These are phyloP conservation scores for Eilema depressum DNA, from an alignment of 2,888 invertebrate genomes.

Conservation along the genomic window DNA sequence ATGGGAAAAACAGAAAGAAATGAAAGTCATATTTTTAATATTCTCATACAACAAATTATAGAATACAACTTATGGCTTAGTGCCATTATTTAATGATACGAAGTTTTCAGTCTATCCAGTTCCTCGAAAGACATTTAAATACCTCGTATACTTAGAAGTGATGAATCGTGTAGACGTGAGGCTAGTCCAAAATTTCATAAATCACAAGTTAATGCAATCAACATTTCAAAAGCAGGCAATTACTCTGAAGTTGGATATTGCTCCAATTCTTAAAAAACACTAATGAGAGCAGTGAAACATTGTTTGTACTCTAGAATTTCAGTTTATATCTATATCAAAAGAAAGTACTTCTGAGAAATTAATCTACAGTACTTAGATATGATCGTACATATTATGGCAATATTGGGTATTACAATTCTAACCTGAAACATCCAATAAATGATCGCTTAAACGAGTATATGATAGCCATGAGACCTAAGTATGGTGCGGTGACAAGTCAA, in stretches of 20 bases:
- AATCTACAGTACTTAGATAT: conserved; percentile 8
- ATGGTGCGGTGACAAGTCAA: no score
- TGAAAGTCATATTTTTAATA: no score
- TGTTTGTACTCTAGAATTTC: background rate
- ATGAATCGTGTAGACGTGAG: background rate
- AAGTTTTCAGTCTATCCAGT: background rate
- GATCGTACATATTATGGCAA: background rate
- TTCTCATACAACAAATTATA: no score
- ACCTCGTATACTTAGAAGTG: background rate
- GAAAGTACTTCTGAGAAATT: background rate
- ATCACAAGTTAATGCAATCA: background rate
- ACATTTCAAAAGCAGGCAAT: background rate
- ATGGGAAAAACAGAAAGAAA: background rate
- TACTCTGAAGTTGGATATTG: background rate
- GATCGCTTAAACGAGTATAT: no score
- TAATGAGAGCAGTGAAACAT: background rate
- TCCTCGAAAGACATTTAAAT: background rate
- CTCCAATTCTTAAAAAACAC: background rate
- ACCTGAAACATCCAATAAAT: no score
- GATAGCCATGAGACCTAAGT: no score
- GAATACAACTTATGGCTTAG: no score
- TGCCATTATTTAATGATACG: background rate
- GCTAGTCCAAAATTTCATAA: background rate
- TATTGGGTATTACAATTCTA: no score
- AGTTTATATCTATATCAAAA: background rate